Base-by-base conservation (phyloP, 1,140 invertebrate species). In the Cataglyphis hispanica region DNA sequence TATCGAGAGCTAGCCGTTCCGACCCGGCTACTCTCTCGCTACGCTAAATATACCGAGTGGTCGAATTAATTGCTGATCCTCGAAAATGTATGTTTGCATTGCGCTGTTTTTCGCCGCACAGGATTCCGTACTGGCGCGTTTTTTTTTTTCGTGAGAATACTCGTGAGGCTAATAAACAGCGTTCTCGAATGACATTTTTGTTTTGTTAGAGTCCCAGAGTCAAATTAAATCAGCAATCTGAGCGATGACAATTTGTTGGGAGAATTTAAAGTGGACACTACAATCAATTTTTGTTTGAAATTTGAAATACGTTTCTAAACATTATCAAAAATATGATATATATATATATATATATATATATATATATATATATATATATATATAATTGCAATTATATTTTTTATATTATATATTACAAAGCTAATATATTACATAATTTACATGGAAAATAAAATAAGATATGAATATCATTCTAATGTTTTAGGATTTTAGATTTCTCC, bases 21-120 rank as follows among this genome's bases (percentile, higher is more conserved):
- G n/a, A 64, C 40, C 22, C 40, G 53, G 27, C 22, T 50, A 72
- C 72, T 84, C 56, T 66, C 63, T 43, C 50, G 16, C 22, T 22
- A 22, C 19, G 46, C 31, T 46, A 50, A 66, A n/a, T 63, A 25
- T 66, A 66, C 43, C 67, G 34, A 64, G 69, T 34, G 80, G 22
- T 34, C 80, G 31, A 50, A 43, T 77, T 61, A 87, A 84, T 25
- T 50, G 37, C 25, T 22, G 72, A 78, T 40, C n/a, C 72, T 63
- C 22, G 7, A 75, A 46, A 75, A 64, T n/a, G 34, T 22, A 16
- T 37, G 25, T 53, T 60, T 16, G 31, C 11, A 0, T 40, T 40
- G 6, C 19, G 8, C 10, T 34, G 6, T 50, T 25, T 19, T 13
- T 56, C 3, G 25, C 16, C 22, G 22, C 27, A 4, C n/a, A n/a